Evolutionary conservation across 2,888 invertebrate species (phyloP).

Genomic region (Pachydiplax longipennis): DNA sequence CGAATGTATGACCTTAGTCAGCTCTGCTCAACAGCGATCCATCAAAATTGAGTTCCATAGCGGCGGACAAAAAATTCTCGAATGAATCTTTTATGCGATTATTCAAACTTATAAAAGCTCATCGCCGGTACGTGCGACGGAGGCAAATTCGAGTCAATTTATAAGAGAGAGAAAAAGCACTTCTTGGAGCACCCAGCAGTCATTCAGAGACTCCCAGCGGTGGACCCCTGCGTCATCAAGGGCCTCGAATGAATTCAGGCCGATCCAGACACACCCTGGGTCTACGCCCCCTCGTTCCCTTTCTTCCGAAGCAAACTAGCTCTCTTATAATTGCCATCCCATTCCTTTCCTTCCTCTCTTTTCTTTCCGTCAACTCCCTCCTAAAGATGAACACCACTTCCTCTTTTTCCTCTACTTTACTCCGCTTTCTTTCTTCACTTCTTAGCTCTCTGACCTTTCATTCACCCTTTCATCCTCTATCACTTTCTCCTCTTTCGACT

Average conservation of each 20-base stretch:
- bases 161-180: background rate
- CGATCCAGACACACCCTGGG: background rate
- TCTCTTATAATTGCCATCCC: constrained; percentile 34
- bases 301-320: constrained; percentile 27
- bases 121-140: too few relatives aligned
- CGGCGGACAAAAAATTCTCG: too few relatives aligned
- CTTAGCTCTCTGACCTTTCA: background rate
- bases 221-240: background rate
- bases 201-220: background rate
- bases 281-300: background rate
- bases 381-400: too few relatives aligned
- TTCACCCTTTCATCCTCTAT: background rate
- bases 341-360: background rate
- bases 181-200: background rate
- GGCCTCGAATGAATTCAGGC: background rate
- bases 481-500: too few relatives aligned
- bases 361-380: background rate
- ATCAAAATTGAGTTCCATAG: too few relatives aligned
- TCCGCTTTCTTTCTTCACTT: background rate
- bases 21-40: too few relatives aligned
- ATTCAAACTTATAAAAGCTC: too few relatives aligned
- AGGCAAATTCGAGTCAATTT: too few relatives aligned
- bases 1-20: too few relatives aligned
- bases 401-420: background rate
- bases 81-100: too few relatives aligned